Evolutionary conservation across 2,797 vertebrate species (phyloP).

Genomic region (Trematocara caparti): DNA sequence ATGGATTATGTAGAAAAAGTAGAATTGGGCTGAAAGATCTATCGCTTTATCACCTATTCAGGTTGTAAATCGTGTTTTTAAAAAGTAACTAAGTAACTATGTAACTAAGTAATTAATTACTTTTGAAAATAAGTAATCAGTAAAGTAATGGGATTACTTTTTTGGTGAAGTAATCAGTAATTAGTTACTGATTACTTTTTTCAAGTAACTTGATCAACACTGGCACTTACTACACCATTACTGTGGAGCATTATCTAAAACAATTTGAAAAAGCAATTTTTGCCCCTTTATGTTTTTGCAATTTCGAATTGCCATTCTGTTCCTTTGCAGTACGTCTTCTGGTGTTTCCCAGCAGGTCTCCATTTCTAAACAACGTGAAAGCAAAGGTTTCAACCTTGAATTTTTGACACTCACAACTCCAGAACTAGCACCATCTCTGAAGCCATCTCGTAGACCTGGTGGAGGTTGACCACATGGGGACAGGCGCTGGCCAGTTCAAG

Average conservation of each 20-base stretch:
- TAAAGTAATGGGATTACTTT: too few species aligned
- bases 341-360: not conserved
- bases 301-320: not conserved
- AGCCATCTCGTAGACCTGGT: conserved; percentile 88
- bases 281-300: not conserved
- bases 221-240: not conserved
- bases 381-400: not conserved
- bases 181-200: too few species aligned
- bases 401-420: conserved; percentile 85
- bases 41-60: too few species aligned
- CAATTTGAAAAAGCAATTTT: not conserved
- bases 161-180: too few species aligned
- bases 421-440: conserved; percentile 92
- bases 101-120: too few species aligned
- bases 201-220: too few species aligned
- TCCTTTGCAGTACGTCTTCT: not conserved
- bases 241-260: not conserved
- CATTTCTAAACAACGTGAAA: not conserved
- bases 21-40: too few species aligned
- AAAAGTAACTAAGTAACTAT: too few species aligned
- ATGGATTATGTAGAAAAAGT: too few species aligned
- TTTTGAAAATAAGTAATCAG: too few species aligned
- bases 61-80: too few species aligned
- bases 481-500: conserved; percentile 84
- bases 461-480: conserved; percentile 84